These are phyloP conservation scores for Tricholaema leucomelas DNA, from an alignment of 2,113 vertebrate genomes.

Conservation along the genomic window DNA sequence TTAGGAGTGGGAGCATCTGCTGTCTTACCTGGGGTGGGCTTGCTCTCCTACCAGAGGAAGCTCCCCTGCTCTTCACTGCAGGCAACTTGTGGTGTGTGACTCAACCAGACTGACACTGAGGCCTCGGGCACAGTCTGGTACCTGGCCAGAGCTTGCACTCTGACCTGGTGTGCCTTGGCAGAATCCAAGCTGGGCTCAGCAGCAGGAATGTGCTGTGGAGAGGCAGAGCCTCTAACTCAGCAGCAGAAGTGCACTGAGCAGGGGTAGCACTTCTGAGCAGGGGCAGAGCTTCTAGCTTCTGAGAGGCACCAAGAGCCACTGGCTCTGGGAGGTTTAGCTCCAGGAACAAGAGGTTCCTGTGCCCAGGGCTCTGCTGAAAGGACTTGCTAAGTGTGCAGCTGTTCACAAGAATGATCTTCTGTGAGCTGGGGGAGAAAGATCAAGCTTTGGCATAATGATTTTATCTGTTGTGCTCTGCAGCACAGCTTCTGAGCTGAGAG, in stretches of 20 bases:
- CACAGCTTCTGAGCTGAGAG: background rate
- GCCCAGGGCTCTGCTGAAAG: background rate
- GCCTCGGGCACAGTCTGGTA: no score
- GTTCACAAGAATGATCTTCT: conserved; percentile 31
- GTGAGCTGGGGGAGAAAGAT: conserved; percentile 1
- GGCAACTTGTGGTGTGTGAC: background rate
- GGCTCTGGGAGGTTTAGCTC: background rate
- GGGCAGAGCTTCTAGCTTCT: background rate
- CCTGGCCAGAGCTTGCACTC: no score
- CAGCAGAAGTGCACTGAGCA: no score
- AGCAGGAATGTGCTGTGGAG: no score
- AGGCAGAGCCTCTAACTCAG: no score
- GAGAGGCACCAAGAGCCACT: background rate
- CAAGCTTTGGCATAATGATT: conserved; percentile 1
- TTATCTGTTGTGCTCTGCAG: background rate
- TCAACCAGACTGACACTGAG: background rate
- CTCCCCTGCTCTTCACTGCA: background rate
- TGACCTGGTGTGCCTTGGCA: no score
- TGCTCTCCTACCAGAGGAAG: background rate
- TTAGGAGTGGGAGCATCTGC: background rate
- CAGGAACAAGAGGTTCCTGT: background rate
- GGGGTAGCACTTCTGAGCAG: no score
- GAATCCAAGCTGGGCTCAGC: no score
- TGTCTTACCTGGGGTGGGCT: background rate
- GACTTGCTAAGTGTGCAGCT: conserved; percentile 3